Evolutionary conservation across 1,140 invertebrate species (phyloP), one percentile per base, ranked within the genome.

Genomic region (Leptinotarsa defecta): DNA sequence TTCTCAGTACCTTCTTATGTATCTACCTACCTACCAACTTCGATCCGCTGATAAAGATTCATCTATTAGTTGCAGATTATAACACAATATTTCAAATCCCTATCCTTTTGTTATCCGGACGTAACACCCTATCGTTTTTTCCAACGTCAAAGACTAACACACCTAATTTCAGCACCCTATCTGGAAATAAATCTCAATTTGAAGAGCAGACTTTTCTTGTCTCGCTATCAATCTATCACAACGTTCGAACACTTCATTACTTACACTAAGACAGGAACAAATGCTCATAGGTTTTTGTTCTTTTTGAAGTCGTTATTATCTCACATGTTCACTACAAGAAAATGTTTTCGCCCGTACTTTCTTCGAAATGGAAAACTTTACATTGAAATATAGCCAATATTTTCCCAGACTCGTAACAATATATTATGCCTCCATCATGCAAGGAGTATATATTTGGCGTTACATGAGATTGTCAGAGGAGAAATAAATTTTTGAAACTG

Each of bases 171-270:
- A 57, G 52, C 52, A 19, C 52, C 13, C 52, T 57, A 17, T 19
- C 52, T 19, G 52, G n/a, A 57, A 19, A 57, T 57, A 57, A 57
- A 57, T 57, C 52, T 57, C 52, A 57, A 57, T 57, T 57, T 57
- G 52, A 19, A 57, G 17, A 1, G 52, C 52, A 19, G 52, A 57
- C 15, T 57, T 57, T 57, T 57, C 52, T 57, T 57, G 52, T 57
- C 52, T 57, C 15, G 15, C 52, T 19, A 15, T 19, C n/a, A 57
- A 57, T 57, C 52, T 57, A 57, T 57, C 52, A 57, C 15, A 19
- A 57, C n/a, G 34, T 57, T 57, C 15, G 52, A 57, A 57, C 52
- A 57, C 52, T 57, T 57, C 52, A 57, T 57, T 57, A 27, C 24
- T 4, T 27, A 57, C n/a, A 57, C 15, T 17, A 15, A 57, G 52